Evolutionary conservation across 2,113 vertebrate genomes (phyloP).

Genomic region (Scytalopus superciliaris): DNA sequence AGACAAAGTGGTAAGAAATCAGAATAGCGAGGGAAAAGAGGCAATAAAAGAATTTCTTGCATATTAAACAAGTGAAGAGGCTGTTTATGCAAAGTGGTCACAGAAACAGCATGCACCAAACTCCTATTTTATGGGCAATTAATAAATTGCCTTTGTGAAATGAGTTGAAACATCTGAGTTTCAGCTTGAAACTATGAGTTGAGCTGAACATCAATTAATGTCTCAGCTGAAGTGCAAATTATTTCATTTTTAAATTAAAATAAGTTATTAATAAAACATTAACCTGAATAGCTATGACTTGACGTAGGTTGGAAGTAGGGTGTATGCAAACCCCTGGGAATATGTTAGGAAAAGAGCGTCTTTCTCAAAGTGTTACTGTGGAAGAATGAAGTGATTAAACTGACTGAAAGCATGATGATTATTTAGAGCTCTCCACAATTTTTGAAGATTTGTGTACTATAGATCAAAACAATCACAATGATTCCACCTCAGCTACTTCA

Average conservation of each 20-base stretch:
- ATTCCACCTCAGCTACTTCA: neutral
- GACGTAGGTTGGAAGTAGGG: neutral
- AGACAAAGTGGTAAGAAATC: neutral
- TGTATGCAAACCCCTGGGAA: neutral
- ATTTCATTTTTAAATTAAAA: neutral
- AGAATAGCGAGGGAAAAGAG: neutral
- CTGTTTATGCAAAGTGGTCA: neutral
- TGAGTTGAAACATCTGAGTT: neutral
- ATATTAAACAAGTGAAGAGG: neutral
- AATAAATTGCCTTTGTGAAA: neutral
- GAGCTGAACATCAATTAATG: neutral
- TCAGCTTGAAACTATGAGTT: neutral
- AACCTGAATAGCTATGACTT: neutral
- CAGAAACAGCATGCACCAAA: neutral
- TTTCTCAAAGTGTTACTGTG: neutral
- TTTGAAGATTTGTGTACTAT: neutral
- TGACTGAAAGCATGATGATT: neutral
- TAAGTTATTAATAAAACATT: neutral
- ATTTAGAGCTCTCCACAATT: neutral
- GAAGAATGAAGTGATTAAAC: neutral
- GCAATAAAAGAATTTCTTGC: neutral
- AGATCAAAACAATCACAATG: rapidly evolving
- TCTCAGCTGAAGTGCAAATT: neutral
- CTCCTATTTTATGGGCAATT: neutral
- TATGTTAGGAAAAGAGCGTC: neutral